Percentiles rank a stretch among this genome's conserved stretches.
These are phyloP conservation scores for Aplysia californica DNA, from an alignment of 1,140 invertebrate genomes.

Conservation along the genomic window DNA sequence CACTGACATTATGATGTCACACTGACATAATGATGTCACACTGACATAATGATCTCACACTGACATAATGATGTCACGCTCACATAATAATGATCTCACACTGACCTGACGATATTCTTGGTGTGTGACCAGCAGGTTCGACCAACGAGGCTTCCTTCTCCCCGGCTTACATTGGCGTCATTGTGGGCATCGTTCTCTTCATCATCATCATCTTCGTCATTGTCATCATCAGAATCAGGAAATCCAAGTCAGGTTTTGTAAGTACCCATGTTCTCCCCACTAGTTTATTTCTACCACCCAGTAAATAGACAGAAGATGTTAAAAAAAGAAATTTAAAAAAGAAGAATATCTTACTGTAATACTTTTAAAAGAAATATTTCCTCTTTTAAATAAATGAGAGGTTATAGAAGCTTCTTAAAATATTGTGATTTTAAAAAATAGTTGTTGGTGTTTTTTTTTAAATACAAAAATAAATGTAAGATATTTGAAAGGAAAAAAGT, in stretches of 20 bases:
- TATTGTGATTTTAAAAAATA: neutral
- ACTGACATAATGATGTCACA: too few relatives aligned
- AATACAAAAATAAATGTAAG: too few relatives aligned
- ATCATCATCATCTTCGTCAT: conserved; percentile 33
- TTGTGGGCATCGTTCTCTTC: conserved; percentile 34
- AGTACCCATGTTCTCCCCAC: conserved; percentile 14
- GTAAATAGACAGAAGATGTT: neutral
- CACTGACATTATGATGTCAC: neutral
- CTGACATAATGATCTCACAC: neutral
- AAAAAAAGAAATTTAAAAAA: neutral
- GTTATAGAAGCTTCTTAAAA: neutral
- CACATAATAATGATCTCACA: neutral
- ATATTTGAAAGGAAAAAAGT: too few relatives aligned
- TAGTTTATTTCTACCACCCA: neutral
- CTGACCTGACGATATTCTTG: neutral
- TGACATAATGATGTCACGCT: neutral
- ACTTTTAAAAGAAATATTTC: too few relatives aligned
- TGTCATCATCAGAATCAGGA: conserved; percentile 33
- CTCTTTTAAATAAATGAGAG: neutral
- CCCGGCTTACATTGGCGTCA: conserved; percentile 34
- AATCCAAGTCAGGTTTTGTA: conserved; percentile 35
- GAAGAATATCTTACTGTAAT: neutral
- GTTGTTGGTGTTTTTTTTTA: too few relatives aligned
- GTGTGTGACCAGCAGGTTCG: conserved; percentile 7
- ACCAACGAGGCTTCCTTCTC: conserved; percentile 26